Conservation (phyloP, 1,140 invertebrate genomes). For the Theocolax elegans region DNA sequence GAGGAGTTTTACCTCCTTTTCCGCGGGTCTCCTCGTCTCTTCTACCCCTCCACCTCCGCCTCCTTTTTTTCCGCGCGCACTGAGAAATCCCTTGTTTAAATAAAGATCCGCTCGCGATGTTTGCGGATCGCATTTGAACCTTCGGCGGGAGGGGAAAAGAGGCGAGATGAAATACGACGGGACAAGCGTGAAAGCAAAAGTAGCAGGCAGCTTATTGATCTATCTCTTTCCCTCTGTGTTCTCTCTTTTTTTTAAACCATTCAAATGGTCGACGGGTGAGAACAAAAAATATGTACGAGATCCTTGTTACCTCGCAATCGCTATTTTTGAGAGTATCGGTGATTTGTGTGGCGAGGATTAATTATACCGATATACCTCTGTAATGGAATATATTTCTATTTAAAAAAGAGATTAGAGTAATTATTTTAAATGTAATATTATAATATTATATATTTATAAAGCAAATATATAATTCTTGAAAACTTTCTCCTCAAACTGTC, state of each 20-base stretch:
- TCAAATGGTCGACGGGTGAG: background rate
- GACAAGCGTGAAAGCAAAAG: background rate
- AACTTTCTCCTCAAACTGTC: too few species aligned
- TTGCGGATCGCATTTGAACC: conserved; percentile 64
- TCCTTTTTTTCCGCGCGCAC: background rate
- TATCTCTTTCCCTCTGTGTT: background rate
- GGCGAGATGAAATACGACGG: conserved; percentile 39
- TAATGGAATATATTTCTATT: too few species aligned
- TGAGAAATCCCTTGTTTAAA: conserved; percentile 59
- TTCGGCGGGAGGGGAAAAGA: conserved; percentile 37
- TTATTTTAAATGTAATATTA: too few species aligned
- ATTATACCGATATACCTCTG: background rate
- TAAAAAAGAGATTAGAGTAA: too few species aligned
- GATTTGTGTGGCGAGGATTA: background rate
- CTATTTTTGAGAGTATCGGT: background rate
- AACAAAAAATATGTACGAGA: background rate
- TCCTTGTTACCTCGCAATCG: background rate
- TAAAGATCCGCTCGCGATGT: conserved; percentile 59
- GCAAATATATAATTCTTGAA: too few species aligned
- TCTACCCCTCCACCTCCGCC: too few species aligned
- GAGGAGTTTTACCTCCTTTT: too few species aligned
- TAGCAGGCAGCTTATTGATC: conserved; percentile 19
- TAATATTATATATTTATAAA: too few species aligned
- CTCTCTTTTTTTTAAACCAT: conserved; percentile 7
- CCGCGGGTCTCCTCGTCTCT: too few species aligned